Conservation (phyloP, 35 echinoderm and acorn worm genomes). For the Lytechinus pictus region DNA sequence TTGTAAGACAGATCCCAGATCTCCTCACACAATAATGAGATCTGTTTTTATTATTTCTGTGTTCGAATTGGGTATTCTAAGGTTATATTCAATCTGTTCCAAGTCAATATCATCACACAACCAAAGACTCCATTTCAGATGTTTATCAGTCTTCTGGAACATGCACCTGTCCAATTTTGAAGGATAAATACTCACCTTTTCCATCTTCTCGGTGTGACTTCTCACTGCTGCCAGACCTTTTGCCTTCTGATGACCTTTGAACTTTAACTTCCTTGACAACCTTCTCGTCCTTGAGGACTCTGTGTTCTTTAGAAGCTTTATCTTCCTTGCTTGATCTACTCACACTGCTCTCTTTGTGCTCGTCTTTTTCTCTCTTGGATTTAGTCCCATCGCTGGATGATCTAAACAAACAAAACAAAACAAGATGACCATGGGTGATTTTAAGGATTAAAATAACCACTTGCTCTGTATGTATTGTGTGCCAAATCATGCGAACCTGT, state of each 20-base stretch:
- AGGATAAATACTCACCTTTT: constrained; percentile 26
- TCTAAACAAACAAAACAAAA: not conserved
- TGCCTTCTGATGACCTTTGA: constrained; percentile 37
- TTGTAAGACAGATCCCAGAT: no score
- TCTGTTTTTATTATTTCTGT: no score
- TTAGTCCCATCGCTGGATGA: constrained; percentile 17
- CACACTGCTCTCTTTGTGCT: constrained; percentile 59
- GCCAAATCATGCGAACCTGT: no score
- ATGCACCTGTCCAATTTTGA: not conserved
- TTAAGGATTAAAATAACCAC: no score
- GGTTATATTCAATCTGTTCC: no score
- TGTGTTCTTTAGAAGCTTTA: constrained; percentile 61
- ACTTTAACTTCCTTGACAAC: constrained; percentile 53
- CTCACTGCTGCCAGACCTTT: constrained; percentile 51
- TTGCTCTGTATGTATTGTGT: no score
- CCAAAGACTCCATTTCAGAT: no score
- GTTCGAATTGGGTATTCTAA: no score
- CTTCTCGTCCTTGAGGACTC: constrained; percentile 62
- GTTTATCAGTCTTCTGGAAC: no score
- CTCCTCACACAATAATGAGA: no score
- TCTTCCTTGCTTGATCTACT: constrained; percentile 53
- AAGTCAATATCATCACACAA: no score
- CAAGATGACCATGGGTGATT: no score
- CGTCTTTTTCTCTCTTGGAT: constrained; percentile 59
- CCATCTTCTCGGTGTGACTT: constrained; percentile 62